Conservation (phyloP, 2,797 vertebrate species). For the Thalassophryne amazonica region DNA sequence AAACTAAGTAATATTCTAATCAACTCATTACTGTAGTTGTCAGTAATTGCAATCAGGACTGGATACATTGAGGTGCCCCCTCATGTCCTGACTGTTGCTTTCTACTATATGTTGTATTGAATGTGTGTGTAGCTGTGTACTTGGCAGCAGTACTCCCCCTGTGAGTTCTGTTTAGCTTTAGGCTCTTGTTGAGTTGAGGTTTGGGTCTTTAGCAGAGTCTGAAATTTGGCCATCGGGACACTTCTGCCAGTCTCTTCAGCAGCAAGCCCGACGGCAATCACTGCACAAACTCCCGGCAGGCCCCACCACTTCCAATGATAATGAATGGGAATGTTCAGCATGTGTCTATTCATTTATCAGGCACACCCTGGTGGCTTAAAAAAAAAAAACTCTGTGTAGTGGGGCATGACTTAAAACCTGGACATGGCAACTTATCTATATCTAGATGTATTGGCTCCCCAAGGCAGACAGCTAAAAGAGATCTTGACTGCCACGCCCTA, state of each 20-base stretch:
- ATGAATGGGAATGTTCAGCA: conserved; percentile 66
- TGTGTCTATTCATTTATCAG: conserved; percentile 63
- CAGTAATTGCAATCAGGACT: no score
- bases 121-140: conserved; percentile 6
- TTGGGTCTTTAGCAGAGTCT: conserved; percentile 46
- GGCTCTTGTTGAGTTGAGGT: conserved; percentile 38
- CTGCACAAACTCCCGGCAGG: conserved; percentile 61
- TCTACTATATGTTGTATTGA: conserved; percentile 18
- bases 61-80: no score
- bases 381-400: conserved; percentile 33
- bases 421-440: conserved; percentile 39
- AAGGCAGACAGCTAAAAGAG: conserved; percentile 30
- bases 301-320: conserved; percentile 59
- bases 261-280: conserved; percentile 39
- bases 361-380: conserved; percentile 38
- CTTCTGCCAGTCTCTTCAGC: conserved; percentile 49
- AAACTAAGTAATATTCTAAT: no score
- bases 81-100: conserved; percentile 15
- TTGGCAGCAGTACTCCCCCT: conserved; percentile 37
- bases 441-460: conserved; percentile 43
- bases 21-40: no score
- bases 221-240: conserved; percentile 42
- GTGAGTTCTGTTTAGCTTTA: conserved; percentile 30
- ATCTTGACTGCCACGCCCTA: conserved; percentile 74
- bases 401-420: conserved; percentile 3